Evolutionary conservation across 2,797 vertebrate genomes (phyloP).

Genomic region (Halcyon badia): DNA sequence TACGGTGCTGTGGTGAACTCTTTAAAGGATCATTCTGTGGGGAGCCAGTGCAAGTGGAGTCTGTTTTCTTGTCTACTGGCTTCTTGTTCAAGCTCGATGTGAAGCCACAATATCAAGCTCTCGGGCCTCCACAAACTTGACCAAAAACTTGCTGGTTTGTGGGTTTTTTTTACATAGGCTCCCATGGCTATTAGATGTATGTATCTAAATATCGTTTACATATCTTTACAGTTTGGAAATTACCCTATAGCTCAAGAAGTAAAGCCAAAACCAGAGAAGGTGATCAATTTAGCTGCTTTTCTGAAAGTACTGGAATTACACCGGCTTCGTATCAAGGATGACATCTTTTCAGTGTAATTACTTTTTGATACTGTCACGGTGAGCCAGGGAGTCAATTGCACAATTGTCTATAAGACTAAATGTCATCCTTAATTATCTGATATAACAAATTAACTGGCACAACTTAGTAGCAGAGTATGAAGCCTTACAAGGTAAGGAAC

Average conservation of each 20-base stretch:
- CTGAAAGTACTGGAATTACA: neutral
- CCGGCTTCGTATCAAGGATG: neutral
- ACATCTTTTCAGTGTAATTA: conserved; percentile 26
- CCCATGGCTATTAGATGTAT: neutral
- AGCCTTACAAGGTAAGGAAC: conserved; percentile 10
- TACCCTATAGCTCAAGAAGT: neutral
- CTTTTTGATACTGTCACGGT: neutral
- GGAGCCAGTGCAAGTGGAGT: neutral
- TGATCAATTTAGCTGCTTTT: neutral
- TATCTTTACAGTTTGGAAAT: neutral
- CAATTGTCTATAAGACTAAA: neutral
- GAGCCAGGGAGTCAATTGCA: neutral
- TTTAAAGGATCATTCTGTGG: neutral
- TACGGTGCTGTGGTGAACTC: neutral
- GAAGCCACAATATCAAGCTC: neutral
- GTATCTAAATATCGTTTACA: neutral
- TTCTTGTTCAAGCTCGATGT: rapidly evolving
- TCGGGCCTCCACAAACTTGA: neutral
- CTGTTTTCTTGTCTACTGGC: neutral
- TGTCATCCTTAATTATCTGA: conserved; percentile 39
- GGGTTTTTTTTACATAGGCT: neutral
- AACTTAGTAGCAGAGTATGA: neutral
- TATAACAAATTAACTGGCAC: conserved; percentile 20
- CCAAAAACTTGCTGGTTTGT: neutral
- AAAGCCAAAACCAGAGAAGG: neutral